A percentile compares a stretch with the other conserved stretches of the same genome.
phyloP scores from a whole-genome alignment of 2,113 vertebrate species.

The Lepus timidus region DNA sequence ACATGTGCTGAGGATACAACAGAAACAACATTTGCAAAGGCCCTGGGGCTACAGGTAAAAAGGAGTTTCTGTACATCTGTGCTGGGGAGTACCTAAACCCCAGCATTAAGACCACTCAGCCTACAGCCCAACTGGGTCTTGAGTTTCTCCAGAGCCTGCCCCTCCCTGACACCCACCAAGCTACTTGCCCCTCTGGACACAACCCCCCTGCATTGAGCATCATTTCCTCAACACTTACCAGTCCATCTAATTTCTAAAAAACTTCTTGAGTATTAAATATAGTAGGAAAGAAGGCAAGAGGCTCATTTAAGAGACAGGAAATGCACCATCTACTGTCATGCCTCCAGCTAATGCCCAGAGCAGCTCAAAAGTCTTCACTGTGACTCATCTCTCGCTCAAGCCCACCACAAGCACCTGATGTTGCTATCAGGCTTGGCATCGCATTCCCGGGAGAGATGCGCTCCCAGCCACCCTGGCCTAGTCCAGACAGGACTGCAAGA shows the following conservation, averaged over 20 bases:
- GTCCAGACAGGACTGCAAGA: no score
- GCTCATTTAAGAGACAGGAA: neutral
- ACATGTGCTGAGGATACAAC: neutral
- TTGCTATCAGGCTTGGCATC: no score
- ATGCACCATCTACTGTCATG: neutral
- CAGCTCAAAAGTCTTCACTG: no score
- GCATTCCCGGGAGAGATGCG: no score
- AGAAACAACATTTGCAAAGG: constrained; percentile 43
- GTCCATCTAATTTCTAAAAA: neutral
- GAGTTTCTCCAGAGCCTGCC: neutral
- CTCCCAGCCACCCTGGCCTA: no score
- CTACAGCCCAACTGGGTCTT: neutral
- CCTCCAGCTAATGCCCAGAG: no score
- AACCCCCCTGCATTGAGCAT: no score
- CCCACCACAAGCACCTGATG: no score
- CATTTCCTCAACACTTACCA: neutral
- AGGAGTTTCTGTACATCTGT: neutral
- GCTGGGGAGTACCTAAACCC: fast-evolving
- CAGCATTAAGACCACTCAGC: neutral
- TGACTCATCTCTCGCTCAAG: no score
- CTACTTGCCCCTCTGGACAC: neutral
- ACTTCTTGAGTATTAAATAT: neutral
- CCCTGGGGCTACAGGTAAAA: neutral
- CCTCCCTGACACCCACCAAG: neutral
- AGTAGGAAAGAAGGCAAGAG: neutral